phyloP scores from a whole-genome alignment of 2,888 invertebrate species.

The Drosophila cognata region DNA sequence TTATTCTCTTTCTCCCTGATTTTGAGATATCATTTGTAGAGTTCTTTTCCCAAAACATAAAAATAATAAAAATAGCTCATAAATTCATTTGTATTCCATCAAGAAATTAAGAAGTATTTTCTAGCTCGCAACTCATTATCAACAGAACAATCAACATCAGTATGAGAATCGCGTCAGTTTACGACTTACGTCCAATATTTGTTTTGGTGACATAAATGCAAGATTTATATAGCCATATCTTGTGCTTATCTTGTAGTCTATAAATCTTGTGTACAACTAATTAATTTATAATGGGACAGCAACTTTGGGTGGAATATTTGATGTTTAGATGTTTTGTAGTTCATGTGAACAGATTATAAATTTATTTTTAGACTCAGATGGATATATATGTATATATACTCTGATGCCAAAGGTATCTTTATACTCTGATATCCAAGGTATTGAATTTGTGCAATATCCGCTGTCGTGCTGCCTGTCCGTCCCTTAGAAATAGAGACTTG shows the following conservation, averaged over 20 bases:
- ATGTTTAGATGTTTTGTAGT: not conserved
- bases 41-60: not conserved
- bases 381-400: too few species aligned
- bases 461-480: not conserved
- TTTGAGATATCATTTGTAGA: not conserved
- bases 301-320: not conserved
- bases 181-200: conserved; percentile 2
- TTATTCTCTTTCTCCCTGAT: too few species aligned
- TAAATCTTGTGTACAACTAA: conserved; percentile 19
- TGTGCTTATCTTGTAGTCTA: conserved; percentile 3
- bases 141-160: not conserved
- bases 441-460: not conserved
- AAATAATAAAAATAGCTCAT: not conserved
- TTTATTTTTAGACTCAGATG: not conserved
- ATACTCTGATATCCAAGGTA: not conserved
- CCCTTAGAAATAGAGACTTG: not conserved
- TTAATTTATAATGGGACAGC: not conserved
- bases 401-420: not conserved
- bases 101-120: not conserved
- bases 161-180: not conserved
- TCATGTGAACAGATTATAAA: not conserved
- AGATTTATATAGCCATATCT: conserved; percentile 32
- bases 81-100: not conserved
- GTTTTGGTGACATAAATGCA: conserved; percentile 28
- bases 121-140: too few species aligned